These are phyloP conservation scores for Pedicia rivosa DNA, from an alignment of 2,888 invertebrate genomes.

Conservation along the genomic window DNA sequence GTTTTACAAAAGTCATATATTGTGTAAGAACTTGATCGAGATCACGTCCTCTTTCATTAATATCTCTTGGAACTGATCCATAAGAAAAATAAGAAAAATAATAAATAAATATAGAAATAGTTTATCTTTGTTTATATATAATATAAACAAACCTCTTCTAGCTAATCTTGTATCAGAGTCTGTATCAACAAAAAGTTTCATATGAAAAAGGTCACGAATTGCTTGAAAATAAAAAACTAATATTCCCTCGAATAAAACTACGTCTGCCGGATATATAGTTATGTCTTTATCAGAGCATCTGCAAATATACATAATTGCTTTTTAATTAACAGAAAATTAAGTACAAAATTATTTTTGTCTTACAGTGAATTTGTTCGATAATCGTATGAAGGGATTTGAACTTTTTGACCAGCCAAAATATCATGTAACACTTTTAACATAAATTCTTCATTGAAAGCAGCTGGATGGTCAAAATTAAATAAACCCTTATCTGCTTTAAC, in stretches of 20 bases:
- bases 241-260: conserved; percentile 95
- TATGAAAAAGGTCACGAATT: conserved; percentile 88
- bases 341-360: conserved; percentile 14
- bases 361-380: conserved; percentile 82
- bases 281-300: conserved; percentile 48
- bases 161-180: conserved; percentile 96
- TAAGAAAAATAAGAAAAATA: conserved; percentile 3
- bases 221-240: conserved; percentile 95
- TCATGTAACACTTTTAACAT: conserved; percentile 65
- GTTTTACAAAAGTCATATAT: conserved; percentile 96
- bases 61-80: conserved; percentile 79
- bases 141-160: conserved; percentile 56
- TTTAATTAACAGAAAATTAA: background rate
- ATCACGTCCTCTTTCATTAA: conserved; percentile 85
- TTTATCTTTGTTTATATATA: background rate
- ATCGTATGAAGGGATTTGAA: conserved; percentile 86
- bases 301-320: conserved; percentile 13
- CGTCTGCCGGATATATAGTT: conserved; percentile 88
- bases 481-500: conserved; percentile 72
- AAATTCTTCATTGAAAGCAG: conserved; percentile 84
- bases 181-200: conserved; percentile 98
- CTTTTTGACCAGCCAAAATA: conserved; percentile 71
- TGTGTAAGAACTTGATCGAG: conserved; percentile 89
- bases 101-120: background rate
- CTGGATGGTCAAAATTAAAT: conserved; percentile 98